Evolutionary conservation across 2,888 invertebrate species (phyloP).

Genomic region (Eupithecia vulgata): DNA sequence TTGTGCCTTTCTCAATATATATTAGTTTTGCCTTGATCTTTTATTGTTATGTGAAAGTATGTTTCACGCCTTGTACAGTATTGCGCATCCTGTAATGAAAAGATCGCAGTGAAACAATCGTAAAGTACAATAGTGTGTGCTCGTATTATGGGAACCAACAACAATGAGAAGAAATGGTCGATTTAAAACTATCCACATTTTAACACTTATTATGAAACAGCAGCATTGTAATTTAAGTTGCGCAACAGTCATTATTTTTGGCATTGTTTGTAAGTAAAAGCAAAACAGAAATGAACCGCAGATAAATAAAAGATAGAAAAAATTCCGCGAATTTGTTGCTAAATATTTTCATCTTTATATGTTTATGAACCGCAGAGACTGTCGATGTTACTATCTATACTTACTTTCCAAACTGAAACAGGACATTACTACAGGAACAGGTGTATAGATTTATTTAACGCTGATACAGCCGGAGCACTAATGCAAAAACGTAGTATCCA

Average conservation of each 20-base stretch:
- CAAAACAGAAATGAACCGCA: not conserved
- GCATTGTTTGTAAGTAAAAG: not conserved
- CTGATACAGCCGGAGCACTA: too few relatives aligned
- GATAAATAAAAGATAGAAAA: too few relatives aligned
- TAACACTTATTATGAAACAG: conserved; percentile 42
- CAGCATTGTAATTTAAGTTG: conserved; percentile 36
- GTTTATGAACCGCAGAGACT: too few relatives aligned
- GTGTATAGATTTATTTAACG: too few relatives aligned
- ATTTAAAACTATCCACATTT: conserved; percentile 29
- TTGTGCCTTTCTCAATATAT: not conserved
- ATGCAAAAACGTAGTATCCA: too few relatives aligned
- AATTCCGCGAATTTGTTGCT: too few relatives aligned
- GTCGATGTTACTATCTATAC: too few relatives aligned
- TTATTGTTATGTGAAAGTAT: not conserved
- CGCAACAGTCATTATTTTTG: conserved; percentile 30
- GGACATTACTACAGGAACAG: too few relatives aligned
- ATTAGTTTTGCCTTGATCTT: not conserved
- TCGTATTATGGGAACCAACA: conserved; percentile 9
- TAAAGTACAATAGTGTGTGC: not conserved
- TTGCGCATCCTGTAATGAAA: conserved; percentile 1
- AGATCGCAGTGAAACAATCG: not conserved
- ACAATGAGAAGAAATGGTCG: conserved; percentile 12
- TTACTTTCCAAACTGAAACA: too few relatives aligned
- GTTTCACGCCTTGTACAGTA: conserved; percentile 2
- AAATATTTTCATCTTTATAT: too few relatives aligned